A percentile compares a stretch with the other conserved stretches of the same genome.
Conservation (phyloP, 2,113 vertebrate species). For the Colossoma macropomum region DNA sequence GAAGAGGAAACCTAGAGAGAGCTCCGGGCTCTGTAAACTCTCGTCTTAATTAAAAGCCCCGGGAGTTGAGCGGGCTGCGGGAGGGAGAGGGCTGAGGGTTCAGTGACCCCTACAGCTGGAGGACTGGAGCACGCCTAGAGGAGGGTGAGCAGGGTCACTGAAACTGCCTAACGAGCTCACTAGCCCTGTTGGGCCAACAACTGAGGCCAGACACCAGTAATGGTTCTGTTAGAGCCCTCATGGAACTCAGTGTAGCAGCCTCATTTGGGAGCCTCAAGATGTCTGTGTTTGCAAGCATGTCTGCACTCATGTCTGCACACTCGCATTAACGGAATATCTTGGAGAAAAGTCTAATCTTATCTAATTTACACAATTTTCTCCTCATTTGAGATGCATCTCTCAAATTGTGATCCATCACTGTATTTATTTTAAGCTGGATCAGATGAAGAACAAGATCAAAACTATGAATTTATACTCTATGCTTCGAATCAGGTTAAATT, state of each 20-base stretch:
- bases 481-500: no score
- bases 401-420: no score
- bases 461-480: no score
- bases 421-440: no score
- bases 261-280: constrained; percentile 1
- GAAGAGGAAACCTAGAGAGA: constrained; percentile 10
- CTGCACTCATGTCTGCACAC: not conserved
- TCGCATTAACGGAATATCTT: not conserved
- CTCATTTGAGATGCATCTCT: no score
- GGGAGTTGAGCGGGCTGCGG: not conserved
- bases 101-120: constrained; percentile 14
- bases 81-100: constrained; percentile 2
- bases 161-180: constrained; percentile 25
- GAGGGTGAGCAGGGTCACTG: not conserved
- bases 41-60: constrained; percentile 43
- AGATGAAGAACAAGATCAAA: no score
- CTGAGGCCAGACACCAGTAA: not conserved
- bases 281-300: not conserved
- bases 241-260: not conserved
- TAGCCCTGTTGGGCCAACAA: not conserved
- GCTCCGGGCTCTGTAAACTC: constrained; percentile 13
- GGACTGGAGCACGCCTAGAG: not conserved
- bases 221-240: not conserved
- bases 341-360: no score
- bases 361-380: no score